These are phyloP conservation scores for Ganaspis sp. DNA, from an alignment of 1,140 invertebrate species.

Conservation along the genomic window DNA sequence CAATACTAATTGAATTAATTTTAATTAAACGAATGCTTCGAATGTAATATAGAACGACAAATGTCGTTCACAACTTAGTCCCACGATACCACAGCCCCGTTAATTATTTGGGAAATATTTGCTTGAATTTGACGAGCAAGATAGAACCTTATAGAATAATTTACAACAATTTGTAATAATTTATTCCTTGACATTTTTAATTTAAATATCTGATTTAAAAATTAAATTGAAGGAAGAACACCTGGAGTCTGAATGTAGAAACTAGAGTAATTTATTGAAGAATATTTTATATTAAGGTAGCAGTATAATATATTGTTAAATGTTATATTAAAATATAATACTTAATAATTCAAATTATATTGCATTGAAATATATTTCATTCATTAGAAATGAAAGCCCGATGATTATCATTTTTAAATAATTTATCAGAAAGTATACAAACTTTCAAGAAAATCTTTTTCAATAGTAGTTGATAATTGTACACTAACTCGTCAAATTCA, in stretches of 20 bases:
- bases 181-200: neutral
- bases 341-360: too few relatives aligned
- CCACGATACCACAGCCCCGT: neutral
- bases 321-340: too few relatives aligned
- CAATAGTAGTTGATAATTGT: neutral
- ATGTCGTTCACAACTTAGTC: neutral
- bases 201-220: neutral
- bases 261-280: too few relatives aligned
- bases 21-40: slow-evolving; percentile 38
- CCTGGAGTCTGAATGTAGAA: too few relatives aligned
- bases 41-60: slow-evolving; percentile 47
- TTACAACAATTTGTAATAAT: too few relatives aligned
- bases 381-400: too few relatives aligned
- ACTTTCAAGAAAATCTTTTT: neutral
- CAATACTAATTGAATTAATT: slow-evolving; percentile 67
- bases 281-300: too few relatives aligned
- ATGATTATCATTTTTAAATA: too few relatives aligned
- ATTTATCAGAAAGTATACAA: neutral
- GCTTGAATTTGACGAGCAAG: slow-evolving; percentile 12
- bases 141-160: too few relatives aligned
- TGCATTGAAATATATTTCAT: too few relatives aligned
- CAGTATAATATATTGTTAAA: too few relatives aligned
- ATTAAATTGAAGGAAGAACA: neutral
- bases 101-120: neutral
- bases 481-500: slow-evolving; percentile 3